Evolutionary conservation across 2,113 vertebrate species (phyloP), one percentile per base, ranked within the genome.

Genomic region (Cranoglanis bouderius): DNA sequence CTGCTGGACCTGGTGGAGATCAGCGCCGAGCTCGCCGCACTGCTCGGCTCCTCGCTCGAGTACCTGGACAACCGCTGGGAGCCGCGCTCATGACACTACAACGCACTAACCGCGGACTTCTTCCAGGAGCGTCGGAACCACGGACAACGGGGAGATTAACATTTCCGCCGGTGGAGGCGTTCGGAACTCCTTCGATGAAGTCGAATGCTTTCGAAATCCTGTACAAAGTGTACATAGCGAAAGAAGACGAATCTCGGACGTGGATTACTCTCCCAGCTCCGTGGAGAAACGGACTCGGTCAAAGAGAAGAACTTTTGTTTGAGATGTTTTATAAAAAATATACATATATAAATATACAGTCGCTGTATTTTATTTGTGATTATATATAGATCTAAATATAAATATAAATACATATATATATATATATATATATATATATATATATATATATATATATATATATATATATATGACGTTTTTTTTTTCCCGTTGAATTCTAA

Each of bases 1-100:
- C 95, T 97, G 38, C 93, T 97, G 92, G 97, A 98, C 91, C 96
- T 98, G 93, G 97, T 98, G 3, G 97, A 98, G 93, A 97, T 97
- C 89, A 97, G 96, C 19, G 95, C 92, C 0, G 96, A 97, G 91
- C 95, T 98, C 84, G 96, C 96, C 92, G 95, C 95, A 32, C 94
- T 97, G 91, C 95, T 98, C 0, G 97, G 97, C 84, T 97, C 97
- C n/a, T 95, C 96, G 0, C 86, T 97, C 35, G 96, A 97, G 92
- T 97, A 96, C 94, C 88, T 97, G 55, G 93, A 93, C 46, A 88
- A 90, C 88, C 89, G 88, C 88, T 91, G 91, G 91, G 91, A 91
- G 21, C 89, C 92, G 12, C 86, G 89, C 51, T 92, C 88, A 19
- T 93, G 92, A 93, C 89, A 72, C 74, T 40, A 87, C 74, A 84